Conservation (phyloP, 2,888 invertebrate genomes). For the Ophion ellenae region DNA sequence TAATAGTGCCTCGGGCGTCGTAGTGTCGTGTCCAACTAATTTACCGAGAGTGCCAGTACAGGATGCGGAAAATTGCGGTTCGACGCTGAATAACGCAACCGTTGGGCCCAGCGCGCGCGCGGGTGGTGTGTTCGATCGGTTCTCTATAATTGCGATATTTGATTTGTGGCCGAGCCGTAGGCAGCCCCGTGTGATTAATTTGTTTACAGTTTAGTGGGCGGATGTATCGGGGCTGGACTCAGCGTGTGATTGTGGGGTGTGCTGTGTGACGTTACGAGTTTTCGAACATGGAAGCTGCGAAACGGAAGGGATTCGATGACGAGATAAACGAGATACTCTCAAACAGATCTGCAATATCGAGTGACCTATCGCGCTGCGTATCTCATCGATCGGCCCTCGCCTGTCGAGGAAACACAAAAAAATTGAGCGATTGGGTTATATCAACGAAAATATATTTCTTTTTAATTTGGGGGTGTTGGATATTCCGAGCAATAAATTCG, state of each 20-base stretch:
- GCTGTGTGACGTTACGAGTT: conserved; percentile 36
- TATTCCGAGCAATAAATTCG: neutral
- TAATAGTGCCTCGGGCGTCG: conserved; percentile 48
- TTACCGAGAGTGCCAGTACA: conserved; percentile 60
- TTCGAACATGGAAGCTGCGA: conserved; percentile 40
- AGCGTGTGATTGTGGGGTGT: conserved; percentile 45
- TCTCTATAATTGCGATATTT: conserved; percentile 75
- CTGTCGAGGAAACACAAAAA: neutral
- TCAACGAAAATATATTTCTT: neutral
- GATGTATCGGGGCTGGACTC: conserved; percentile 65
- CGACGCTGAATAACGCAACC: conserved; percentile 55
- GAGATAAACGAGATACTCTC: conserved; percentile 50
- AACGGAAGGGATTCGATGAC: conserved; percentile 18
- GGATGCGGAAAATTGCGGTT: conserved; percentile 51
- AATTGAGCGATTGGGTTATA: neutral
- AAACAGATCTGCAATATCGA: conserved; percentile 31
- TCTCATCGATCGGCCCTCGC: neutral
- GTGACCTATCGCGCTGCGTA: conserved; percentile 23
- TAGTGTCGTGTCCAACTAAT: conserved; percentile 64
- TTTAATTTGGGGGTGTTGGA: neutral
- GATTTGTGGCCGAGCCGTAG: conserved; percentile 74
- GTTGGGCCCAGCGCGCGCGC: conserved; percentile 14
- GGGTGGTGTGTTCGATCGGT: conserved; percentile 57
- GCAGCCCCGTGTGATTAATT: conserved; percentile 74
- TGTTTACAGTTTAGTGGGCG: conserved; percentile 77